Evolutionary conservation across 2,888 invertebrate species (phyloP).

Genomic region (Pollenia angustigena): DNA sequence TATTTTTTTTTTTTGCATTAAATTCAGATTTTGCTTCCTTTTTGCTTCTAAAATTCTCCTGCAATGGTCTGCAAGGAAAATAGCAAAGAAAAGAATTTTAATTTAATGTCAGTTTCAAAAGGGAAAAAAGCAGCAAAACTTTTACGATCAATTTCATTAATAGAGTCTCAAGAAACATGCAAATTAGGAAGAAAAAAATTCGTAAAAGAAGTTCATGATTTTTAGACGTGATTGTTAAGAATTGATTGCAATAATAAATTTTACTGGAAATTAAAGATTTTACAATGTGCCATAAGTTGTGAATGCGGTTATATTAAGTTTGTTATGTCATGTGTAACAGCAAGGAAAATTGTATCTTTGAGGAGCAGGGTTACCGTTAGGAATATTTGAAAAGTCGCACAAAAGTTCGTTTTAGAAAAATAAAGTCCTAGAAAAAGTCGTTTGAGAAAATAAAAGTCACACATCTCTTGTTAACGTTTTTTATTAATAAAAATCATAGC

Average conservation of each 20-base stretch:
- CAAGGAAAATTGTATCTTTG: no score
- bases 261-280: background rate
- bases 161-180: constrained; percentile 24
- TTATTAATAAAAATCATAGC: no score
- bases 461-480: no score
- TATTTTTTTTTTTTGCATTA: constrained; percentile 11
- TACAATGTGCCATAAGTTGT: no score
- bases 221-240: background rate
- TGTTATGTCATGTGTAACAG: no score
- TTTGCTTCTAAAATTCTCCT: background rate
- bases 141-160: constrained; percentile 67
- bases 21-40: background rate
- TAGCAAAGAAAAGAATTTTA: constrained; percentile 38
- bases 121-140: constrained; percentile 38
- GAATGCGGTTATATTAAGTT: no score
- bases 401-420: no score
- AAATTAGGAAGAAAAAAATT: background rate
- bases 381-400: no score
- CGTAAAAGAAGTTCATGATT: background rate
- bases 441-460: no score
- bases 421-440: no score
- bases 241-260: constrained; percentile 12
- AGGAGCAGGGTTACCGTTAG: no score
- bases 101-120: constrained; percentile 45
- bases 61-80: background rate